Base-by-base conservation (phyloP, 2,113 vertebrate species). In the Mormoops blainvillei region DNA sequence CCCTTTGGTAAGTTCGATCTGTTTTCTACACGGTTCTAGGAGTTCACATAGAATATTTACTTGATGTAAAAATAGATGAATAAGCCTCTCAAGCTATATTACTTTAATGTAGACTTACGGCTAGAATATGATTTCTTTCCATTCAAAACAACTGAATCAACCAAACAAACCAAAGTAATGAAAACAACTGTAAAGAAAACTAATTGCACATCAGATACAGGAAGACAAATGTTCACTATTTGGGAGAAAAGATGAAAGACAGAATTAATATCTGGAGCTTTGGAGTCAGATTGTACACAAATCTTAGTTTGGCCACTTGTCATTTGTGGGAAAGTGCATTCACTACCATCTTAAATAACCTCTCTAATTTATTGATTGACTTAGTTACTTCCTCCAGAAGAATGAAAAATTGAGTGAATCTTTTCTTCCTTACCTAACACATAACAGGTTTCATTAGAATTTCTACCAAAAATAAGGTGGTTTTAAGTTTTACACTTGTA, bases 171-270 rank as follows among this genome's bases (percentile, higher is more conserved):
- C 12, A n/a, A 81, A 65, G 4, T 22, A 41, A 8, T 45, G 12
- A 50, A 65, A 70, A 56, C 16, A 50, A 67, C 8, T 43, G 2
- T 15, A 89, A 78, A 31, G 14, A 24, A 58, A 22, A 45, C 4
- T 14, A 12, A 45, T 45, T 38, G 6, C 2, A 50, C n/a, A n/a
- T 16, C 18, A 80, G 16, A 14, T 22, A 56, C 0, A 38, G 50
- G 7, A 56, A 85, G 9, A 31, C 16, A 43, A 13, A 15, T 28
- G 7, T 50, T 85, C 28, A 70, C 41, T 76, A 14, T 74, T 20
- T 76, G 10, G n/a, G 7, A 45, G 4, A 33, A 77, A 5, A 0
- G 10, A 24, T 54, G 9, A 0, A 3, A 6, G 2, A 4, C 24
- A 18, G 48, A 67, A 88, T 41, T 56, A 81, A 61, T 85, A 94